Base-by-base conservation (phyloP, 2,113 vertebrate genomes). In the Monarcha castaneiventris region DNA sequence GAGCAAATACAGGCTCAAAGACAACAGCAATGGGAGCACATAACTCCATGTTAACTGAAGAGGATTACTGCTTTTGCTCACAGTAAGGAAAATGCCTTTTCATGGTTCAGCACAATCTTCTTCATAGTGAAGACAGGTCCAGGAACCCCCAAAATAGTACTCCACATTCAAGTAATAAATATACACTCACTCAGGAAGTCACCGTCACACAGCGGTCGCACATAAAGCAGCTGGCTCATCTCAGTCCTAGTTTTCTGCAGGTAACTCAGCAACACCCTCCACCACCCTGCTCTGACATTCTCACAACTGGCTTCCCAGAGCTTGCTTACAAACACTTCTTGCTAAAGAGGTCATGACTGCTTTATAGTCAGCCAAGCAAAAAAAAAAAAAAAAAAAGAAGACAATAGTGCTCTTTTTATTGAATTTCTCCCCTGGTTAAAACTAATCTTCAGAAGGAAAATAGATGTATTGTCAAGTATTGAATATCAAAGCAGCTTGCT, bases 331-430 rank as follows among this genome's bases (percentile, higher is more conserved):
- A 96, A 96, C 63, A 49, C 19, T 76, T 96, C 93, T 95, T 96
- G 91, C 85, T 83, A 74, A 96, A 88, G 90, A 96, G 92, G 92
- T 95, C 90, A 94, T 84, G 90, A 95, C 68, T 88, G 76, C 64
- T 90, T 90, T 76, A 90, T 15, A 75, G 21, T 17, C 61, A 74
- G n/a, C 35, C 76, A 89, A 71, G 48, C 2, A 19, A 4, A 18
- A 10, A 19, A 55, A 20, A 46, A 32, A 15, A 20, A 39, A 20
- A 44, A 30, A 23, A 14, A 29, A 27, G 15, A 16, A 23, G 12
- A 88, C 48, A 94, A 82, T 43, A 92, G 73, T 15, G 26, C 44
- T 94, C 64, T 82, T 66, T 91, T 87, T 92, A 94, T 72, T 94
- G 63, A 87, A 94, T 83, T 91, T 89, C 54, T 88, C 64, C 54